Evolutionary conservation across 2,888 invertebrate genomes (phyloP).

Genomic region (Adineta ricciae): DNA sequence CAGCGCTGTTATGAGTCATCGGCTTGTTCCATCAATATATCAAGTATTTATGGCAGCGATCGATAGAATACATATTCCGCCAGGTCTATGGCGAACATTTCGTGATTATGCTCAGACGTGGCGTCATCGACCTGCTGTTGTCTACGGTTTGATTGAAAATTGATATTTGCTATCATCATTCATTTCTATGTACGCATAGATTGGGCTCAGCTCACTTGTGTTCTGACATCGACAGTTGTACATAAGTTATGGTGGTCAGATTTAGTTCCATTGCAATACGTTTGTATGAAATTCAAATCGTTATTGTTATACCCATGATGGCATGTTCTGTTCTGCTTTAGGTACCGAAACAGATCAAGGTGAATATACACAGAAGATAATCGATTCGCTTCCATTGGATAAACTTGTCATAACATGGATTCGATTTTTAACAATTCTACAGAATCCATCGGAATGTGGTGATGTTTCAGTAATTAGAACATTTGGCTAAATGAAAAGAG

Average conservation of each 20-base stretch:
- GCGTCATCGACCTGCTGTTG: slow-evolving; percentile 81
- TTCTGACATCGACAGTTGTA: neutral
- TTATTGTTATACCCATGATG: too few species aligned
- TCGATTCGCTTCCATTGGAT: neutral
- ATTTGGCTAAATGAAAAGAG: neutral
- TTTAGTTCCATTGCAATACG: neutral
- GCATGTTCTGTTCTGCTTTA: neutral
- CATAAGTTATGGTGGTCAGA: slow-evolving; percentile 4
- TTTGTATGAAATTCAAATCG: neutral
- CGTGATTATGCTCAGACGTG: slow-evolving; percentile 81
- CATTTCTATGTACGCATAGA: neutral
- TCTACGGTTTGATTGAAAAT: slow-evolving; percentile 76
- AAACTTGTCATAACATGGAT: neutral
- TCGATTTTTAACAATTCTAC: slow-evolving; percentile 19
- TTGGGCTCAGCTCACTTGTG: slow-evolving; percentile 4
- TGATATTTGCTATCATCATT: slow-evolving; percentile 53
- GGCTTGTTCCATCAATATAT: slow-evolving; percentile 81
- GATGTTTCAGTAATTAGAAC: neutral
- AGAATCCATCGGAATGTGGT: slow-evolving; percentile 11
- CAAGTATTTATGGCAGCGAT: slow-evolving; percentile 73
- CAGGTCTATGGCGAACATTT: slow-evolving; percentile 85
- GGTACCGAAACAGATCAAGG: slow-evolving; percentile 18
- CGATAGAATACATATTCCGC: slow-evolving; percentile 76
- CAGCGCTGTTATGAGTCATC: slow-evolving; percentile 61
- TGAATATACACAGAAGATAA: neutral